Conservation (phyloP, 2,888 invertebrate species). For the Phorcus lineatus region DNA sequence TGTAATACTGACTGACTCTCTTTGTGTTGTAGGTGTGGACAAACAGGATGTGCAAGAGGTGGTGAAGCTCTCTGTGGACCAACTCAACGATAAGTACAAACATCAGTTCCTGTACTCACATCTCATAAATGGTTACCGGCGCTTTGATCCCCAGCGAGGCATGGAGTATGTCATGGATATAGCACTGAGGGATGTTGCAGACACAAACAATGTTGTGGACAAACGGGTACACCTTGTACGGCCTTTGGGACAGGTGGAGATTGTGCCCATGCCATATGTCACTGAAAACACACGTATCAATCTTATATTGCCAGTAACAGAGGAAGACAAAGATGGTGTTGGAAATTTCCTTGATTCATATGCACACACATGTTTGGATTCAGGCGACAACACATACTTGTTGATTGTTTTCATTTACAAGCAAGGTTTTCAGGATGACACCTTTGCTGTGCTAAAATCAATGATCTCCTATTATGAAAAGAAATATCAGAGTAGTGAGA, state of each 20-base stretch:
- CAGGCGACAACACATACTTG: slow-evolving; percentile 87
- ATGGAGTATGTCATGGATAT: slow-evolving; percentile 89
- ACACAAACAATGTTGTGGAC: slow-evolving; percentile 45
- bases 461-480: slow-evolving; percentile 81
- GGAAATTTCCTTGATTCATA: slow-evolving; percentile 84
- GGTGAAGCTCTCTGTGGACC: slow-evolving; percentile 62
- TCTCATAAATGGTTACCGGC: slow-evolving; percentile 82
- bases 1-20: no score
- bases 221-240: slow-evolving; percentile 87
- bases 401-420: slow-evolving; percentile 82
- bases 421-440: slow-evolving; percentile 75
- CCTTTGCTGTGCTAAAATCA: slow-evolving; percentile 81
- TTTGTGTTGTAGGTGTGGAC: slow-evolving; percentile 75
- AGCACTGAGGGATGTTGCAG: slow-evolving; percentile 56
- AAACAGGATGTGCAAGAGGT: slow-evolving; percentile 83
- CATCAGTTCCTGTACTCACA: slow-evolving; percentile 75
- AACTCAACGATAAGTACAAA: slow-evolving; percentile 63
- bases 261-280: slow-evolving; percentile 94
- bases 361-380: slow-evolving; percentile 79
- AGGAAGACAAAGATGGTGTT: slow-evolving; percentile 77
- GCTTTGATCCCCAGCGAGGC: slow-evolving; percentile 88
- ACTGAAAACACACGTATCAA: slow-evolving; percentile 92
- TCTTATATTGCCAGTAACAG: slow-evolving; percentile 84
- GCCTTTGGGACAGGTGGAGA: slow-evolving; percentile 89
- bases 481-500: slow-evolving; percentile 82